Evolutionary conservation across 2,797 vertebrate genomes (phyloP).

Genomic region (Notolepis coatsorum): DNA sequence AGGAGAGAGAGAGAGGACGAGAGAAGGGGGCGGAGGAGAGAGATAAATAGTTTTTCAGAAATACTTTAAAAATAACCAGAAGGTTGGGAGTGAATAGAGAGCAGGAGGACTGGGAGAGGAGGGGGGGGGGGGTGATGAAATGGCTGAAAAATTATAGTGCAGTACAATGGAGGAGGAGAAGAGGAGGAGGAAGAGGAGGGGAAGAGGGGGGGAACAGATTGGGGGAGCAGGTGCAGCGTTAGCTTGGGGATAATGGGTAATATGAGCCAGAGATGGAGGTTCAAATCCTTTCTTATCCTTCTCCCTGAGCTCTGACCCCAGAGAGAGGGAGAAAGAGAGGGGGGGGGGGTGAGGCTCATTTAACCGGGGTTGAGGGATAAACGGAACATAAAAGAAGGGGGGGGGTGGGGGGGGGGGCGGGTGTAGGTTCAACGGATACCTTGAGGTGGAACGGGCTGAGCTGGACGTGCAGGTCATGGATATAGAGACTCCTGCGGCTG

Average conservation of each 20-base stretch:
- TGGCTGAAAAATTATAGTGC: no score
- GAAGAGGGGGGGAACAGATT: slow-evolving; percentile 20
- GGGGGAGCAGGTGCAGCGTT: slow-evolving; percentile 68
- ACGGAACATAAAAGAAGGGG: slow-evolving; percentile 15
- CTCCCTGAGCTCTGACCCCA: slow-evolving; percentile 64
- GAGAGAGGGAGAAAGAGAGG: slow-evolving; percentile 44
- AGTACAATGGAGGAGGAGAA: no score
- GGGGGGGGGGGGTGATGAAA: no score
- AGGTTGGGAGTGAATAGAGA: no score
- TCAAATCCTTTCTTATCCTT: slow-evolving; percentile 70
- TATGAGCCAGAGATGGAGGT: slow-evolving; percentile 65
- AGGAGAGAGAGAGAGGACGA: not conserved
- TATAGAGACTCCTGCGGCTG: slow-evolving; percentile 51
- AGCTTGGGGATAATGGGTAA: slow-evolving; percentile 67
- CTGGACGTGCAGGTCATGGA: slow-evolving; percentile 52
- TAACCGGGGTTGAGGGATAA: slow-evolving; percentile 19
- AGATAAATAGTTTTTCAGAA: no score
- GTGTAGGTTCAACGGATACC: slow-evolving; percentile 59
- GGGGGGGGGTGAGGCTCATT: slow-evolving; percentile 31
- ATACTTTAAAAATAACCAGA: no score
- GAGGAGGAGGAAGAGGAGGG: not conserved
- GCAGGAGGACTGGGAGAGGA: no score
- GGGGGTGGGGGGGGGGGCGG: slow-evolving; percentile 11
- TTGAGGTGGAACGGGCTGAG: slow-evolving; percentile 49
- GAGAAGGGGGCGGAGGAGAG: not conserved